A percentile compares a stretch with the other conserved stretches of the same genome.
phyloP scores from a whole-genome alignment of 2,888 invertebrate genomes.

The Phlogophora meticulosa region DNA sequence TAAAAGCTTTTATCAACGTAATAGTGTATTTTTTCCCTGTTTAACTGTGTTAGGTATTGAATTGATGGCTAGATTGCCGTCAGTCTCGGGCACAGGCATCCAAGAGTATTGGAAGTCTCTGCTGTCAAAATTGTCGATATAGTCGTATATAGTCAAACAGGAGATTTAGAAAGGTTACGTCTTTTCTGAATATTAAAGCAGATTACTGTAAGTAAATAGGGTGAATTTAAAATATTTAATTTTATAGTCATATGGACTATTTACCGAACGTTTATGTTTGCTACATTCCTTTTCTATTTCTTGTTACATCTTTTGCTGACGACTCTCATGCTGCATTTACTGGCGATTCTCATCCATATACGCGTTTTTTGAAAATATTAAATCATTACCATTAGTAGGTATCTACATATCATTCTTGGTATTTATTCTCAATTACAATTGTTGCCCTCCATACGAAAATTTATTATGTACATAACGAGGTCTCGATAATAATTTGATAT shows the following conservation, averaged over 20 bases:
- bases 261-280: conserved; percentile 68
- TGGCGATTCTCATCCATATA: conserved; percentile 82
- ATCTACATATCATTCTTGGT: conserved; percentile 5
- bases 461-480: conserved; percentile 2
- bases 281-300: conserved; percentile 82
- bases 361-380: conserved; percentile 75
- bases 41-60: conserved; percentile 80
- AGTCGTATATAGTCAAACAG: conserved; percentile 59
- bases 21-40: too few species aligned
- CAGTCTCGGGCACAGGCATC: conserved; percentile 88
- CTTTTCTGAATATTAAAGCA: conserved; percentile 69
- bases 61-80: conserved; percentile 82
- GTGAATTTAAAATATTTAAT: not conserved
- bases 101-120: conserved; percentile 85
- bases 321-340: conserved; percentile 75
- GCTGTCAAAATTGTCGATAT: conserved; percentile 66
- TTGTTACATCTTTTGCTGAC: conserved; percentile 82
- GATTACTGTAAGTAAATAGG: not conserved
- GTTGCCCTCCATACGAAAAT: not conserved
- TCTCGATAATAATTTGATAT: conserved; percentile 6
- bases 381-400: not conserved
- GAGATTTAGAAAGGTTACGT: conserved; percentile 71
- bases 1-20: conserved; percentile 2
- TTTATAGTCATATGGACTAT: not conserved
- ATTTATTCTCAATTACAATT: conserved; percentile 16